Conservation (phyloP, 2,797 vertebrate species). For the Amphiprion clarkii region DNA sequence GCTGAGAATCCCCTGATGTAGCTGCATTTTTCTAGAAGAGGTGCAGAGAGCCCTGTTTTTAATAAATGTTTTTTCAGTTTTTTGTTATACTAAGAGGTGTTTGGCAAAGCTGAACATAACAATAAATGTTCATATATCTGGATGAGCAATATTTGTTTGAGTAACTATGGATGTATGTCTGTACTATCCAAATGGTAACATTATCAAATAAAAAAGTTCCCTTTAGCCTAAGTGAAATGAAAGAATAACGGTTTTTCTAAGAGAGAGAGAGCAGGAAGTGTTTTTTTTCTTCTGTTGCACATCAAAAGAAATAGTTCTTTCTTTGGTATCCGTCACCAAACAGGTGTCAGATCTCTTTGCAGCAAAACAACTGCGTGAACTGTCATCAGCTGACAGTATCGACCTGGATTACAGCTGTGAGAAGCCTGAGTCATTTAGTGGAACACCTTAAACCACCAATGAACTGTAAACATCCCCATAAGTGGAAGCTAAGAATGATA, state of each 20-base stretch:
- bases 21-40: no score
- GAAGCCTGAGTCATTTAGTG: background rate
- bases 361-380: constrained; percentile 25
- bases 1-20: no score
- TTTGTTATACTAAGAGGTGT: background rate
- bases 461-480: constrained; percentile 36
- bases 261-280: constrained; percentile 16
- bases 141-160: background rate
- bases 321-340: constrained; percentile 32
- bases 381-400: background rate
- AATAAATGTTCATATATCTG: constrained; percentile 35
- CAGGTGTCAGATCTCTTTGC: constrained; percentile 24
- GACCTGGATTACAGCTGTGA: background rate
- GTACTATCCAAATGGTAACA: constrained; percentile 1
- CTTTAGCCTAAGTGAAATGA: background rate
- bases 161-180: constrained; percentile 12
- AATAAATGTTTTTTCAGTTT: no score
- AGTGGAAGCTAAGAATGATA: constrained; percentile 15
- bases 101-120: background rate
- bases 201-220: constrained; percentile 2
- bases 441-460: constrained; percentile 22
- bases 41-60: no score
- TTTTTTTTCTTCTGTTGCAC: constrained; percentile 16
- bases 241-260: background rate
- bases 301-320: constrained; percentile 9